These are phyloP conservation scores for Agrochola circellaris DNA, from an alignment of 2,888 invertebrate genomes.

Conservation along the genomic window DNA sequence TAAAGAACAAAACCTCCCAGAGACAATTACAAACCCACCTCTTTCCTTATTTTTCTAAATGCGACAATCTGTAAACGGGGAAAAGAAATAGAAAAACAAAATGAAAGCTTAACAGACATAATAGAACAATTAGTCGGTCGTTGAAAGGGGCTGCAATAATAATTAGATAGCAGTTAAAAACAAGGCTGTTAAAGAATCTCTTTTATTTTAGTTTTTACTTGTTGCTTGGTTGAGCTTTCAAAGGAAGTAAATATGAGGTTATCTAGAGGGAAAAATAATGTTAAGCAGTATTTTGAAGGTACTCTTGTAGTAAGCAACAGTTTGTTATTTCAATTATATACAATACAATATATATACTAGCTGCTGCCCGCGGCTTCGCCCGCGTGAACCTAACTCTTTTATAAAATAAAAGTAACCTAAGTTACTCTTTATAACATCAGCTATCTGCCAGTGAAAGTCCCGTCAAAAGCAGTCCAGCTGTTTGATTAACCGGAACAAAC, in stretches of 20 bases:
- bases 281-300: not conserved
- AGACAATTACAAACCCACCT: slow-evolving; percentile 39
- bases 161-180: slow-evolving; percentile 40
- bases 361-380: no score
- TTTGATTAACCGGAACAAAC: no score
- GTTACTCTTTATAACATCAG: no score
- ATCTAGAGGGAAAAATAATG: not conserved
- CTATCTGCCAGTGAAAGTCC: no score
- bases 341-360: no score
- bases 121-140: slow-evolving; percentile 52
- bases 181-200: slow-evolving; percentile 12
- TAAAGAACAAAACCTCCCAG: slow-evolving; percentile 43
- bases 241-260: not conserved
- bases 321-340: not conserved
- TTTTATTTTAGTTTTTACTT: slow-evolving; percentile 31
- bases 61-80: slow-evolving; percentile 42
- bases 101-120: slow-evolving; percentile 43
- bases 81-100: slow-evolving; percentile 37
- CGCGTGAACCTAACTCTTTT: no score
- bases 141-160: slow-evolving; percentile 48
- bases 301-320: no score
- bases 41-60: slow-evolving; percentile 23
- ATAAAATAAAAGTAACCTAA: no score
- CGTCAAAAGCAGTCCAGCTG: no score
- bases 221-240: slow-evolving; percentile 30